Evolutionary conservation across 2,888 invertebrate genomes (phyloP), one percentile per base, ranked within the genome.

Genomic region (Yponomeuta plumbellus): DNA sequence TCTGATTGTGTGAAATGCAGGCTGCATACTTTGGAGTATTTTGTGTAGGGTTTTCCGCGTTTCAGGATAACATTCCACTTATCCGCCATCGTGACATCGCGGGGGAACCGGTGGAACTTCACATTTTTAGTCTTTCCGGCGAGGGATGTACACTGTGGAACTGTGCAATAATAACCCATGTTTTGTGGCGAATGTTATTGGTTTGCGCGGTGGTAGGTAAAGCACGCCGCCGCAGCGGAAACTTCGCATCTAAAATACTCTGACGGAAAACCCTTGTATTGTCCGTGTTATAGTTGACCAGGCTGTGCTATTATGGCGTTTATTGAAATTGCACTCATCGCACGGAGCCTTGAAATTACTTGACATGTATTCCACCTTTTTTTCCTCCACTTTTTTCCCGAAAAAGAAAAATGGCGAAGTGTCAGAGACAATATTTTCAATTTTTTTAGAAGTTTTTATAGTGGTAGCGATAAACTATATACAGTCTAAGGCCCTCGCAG

Each of bases 51-150:
- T 78, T 91, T 91, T 71, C 88, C 88, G 70, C 91, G 81, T 72
- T 86, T 90, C 69, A 91, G 73, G 66, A 91, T 88, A 17, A 73
- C 67, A 72, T 91, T 91, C 91, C 91, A 91, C 71, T 84, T 86
- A 69, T 86, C 80, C 68, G 88, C 89, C 85, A 91, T 84, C 40
- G 73, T 71, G 57, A 65, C 70, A 71, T 91, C 90, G 71, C 88
- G 83, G 21, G 91, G 91, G 73, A 91, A 91, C 70, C 86, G 85
- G 76, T 91, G 91, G 75, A 91, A 91, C 73, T 89, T 89, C 76
- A 91, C 91, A 74, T 91, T 91, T 77, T 91, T 91, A 76, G 92
- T 88, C 80, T 90, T 91, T 81, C 91, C 91, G 85, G 91, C 91
- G 71, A 91, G 84, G 69, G 92, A 91, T 65, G 91, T 91, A 77